Evolutionary conservation across 2,113 vertebrate species (phyloP).

Genomic region (Gasterosteus nipponicus): DNA sequence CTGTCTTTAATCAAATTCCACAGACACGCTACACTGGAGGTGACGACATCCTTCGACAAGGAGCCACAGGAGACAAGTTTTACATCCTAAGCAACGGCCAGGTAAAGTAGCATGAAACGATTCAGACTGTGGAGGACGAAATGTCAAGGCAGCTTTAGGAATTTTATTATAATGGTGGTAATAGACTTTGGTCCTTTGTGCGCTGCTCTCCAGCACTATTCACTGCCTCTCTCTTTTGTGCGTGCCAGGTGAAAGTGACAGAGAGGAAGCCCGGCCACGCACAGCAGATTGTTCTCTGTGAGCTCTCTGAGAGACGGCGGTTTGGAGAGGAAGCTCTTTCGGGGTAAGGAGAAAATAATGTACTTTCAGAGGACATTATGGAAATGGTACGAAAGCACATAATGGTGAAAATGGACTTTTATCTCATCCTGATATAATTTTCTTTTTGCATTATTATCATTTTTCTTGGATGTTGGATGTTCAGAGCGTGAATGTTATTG

Average conservation of each 20-base stretch:
- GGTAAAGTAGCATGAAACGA: constrained; percentile 66
- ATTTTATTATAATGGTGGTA: constrained; percentile 31
- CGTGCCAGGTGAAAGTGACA: constrained; percentile 77
- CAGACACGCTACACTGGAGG: constrained; percentile 78
- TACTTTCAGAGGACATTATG: not conserved
- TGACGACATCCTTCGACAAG: constrained; percentile 79
- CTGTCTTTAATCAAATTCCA: constrained; percentile 12
- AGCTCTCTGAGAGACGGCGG: constrained; percentile 76
- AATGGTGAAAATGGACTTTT: not conserved
- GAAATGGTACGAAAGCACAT: not conserved
- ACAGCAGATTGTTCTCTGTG: constrained; percentile 66
- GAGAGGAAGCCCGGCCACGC: constrained; percentile 70
- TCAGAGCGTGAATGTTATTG: constrained; percentile 67
- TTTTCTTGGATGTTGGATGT: constrained; percentile 23
- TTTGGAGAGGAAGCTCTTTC: constrained; percentile 82
- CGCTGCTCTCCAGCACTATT: constrained; percentile 14
- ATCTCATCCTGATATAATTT: not conserved
- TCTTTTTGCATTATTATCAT: not conserved
- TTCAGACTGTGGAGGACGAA: constrained; percentile 34
- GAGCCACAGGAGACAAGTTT: constrained; percentile 76
- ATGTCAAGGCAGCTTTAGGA: constrained; percentile 28
- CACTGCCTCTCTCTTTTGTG: constrained; percentile 23
- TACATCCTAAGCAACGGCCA: constrained; percentile 83
- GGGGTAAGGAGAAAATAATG: constrained; percentile 68
- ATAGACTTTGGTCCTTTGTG: constrained; percentile 31